These are phyloP conservation scores for Gerris buenoi DNA, from an alignment of 1,140 invertebrate genomes.

Conservation along the genomic window DNA sequence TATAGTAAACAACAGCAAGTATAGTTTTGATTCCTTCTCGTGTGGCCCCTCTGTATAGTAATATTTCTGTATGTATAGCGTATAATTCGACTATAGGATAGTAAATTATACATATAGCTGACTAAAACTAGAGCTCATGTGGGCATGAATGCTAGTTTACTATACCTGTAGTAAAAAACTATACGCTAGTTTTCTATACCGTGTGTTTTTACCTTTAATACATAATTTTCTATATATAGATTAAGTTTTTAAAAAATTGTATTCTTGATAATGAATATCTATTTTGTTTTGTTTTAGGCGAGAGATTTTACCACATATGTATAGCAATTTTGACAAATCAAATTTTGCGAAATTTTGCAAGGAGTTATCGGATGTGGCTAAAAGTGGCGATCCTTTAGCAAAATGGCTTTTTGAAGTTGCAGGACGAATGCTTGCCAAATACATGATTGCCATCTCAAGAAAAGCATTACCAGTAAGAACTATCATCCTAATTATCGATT, in stretches of 20 bases:
- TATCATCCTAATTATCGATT: no score
- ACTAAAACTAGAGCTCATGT: no score
- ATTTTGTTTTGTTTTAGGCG: conserved; percentile 24
- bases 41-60: no score
- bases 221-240: background rate
- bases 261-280: background rate
- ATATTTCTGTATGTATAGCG: no score
- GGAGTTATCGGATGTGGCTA: conserved; percentile 50
- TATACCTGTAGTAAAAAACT: no score
- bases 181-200: no score
- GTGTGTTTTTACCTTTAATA: conserved; percentile 2
- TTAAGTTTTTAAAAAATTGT: no score
- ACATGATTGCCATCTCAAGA: conserved; percentile 50
- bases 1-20: no score
- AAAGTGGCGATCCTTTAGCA: conserved; percentile 54
- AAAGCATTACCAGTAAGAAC: background rate
- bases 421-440: conserved; percentile 54
- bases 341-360: conserved; percentile 62
- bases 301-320: conserved; percentile 57
- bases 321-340: conserved; percentile 70
- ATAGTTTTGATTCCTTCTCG: no score
- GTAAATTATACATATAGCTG: no score
- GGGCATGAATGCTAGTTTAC: no score
- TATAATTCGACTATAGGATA: no score
- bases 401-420: conserved; percentile 57